Evolutionary conservation across 2,888 invertebrate species (phyloP).

Genomic region (Eupithecia insigniata): DNA sequence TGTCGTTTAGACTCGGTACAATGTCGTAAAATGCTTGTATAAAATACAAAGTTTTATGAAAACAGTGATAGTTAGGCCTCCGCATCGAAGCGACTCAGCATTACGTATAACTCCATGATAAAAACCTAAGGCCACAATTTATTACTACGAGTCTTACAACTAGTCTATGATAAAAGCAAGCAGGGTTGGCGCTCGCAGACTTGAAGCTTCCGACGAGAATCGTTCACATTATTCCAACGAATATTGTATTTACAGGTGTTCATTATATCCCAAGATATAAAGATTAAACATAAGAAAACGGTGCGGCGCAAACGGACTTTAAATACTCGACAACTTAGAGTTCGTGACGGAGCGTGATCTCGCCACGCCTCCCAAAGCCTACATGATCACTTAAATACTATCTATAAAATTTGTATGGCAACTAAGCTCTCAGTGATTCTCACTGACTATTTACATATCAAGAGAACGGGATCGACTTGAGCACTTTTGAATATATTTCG

Average conservation of each 20-base stretch:
- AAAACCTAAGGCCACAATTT: constrained; percentile 80
- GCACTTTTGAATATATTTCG: constrained; percentile 29
- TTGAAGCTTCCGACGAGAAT: constrained; percentile 36
- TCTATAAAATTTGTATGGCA: constrained; percentile 81
- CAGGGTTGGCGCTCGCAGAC: constrained; percentile 54
- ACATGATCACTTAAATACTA: constrained; percentile 73
- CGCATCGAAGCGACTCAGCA: constrained; percentile 53
- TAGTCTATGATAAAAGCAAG: constrained; percentile 59
- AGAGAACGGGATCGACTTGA: constrained; percentile 39
- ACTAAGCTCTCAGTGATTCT: constrained; percentile 77
- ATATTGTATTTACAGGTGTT: constrained; percentile 65
- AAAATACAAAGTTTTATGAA: constrained; percentile 60
- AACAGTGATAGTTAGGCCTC: constrained; percentile 51
- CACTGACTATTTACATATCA: constrained; percentile 79
- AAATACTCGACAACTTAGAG: background rate
- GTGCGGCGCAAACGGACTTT: constrained; percentile 17
- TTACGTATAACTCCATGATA: constrained; percentile 64
- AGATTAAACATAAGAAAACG: constrained; percentile 15
- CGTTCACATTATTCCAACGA: constrained; percentile 57
- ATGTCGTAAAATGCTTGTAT: constrained; percentile 71
- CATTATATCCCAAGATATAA: constrained; percentile 15
- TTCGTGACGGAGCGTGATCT: background rate
- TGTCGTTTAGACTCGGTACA: constrained; percentile 76
- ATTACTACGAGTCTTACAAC: constrained; percentile 69
- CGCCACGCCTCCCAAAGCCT: constrained; percentile 41